Evolutionary conservation across 2,888 invertebrate species (phyloP).

Genomic region (Tenthredo distinguenda): DNA sequence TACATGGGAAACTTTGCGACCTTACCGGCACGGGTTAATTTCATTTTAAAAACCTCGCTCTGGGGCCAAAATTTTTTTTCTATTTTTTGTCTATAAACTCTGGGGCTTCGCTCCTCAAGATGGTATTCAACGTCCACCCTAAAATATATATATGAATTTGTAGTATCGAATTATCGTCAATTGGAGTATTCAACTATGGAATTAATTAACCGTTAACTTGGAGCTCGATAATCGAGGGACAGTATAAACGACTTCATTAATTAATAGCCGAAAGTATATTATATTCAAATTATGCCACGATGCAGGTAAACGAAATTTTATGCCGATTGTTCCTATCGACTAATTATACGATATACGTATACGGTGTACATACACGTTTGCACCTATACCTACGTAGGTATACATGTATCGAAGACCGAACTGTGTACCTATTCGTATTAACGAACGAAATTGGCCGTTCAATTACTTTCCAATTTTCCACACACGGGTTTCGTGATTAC

Average conservation of each 20-base stretch:
- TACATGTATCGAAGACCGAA: neutral
- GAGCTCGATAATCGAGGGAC: neutral
- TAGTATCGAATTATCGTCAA: no score
- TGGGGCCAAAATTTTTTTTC: no score
- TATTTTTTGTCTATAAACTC: no score
- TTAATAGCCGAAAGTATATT: neutral
- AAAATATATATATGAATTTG: no score
- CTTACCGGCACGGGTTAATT: no score
- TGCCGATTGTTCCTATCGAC: constrained; percentile 5
- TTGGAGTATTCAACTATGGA: neutral
- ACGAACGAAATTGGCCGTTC: constrained; percentile 27
- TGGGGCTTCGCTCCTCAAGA: no score
- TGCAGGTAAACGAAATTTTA: neutral
- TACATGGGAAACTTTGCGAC: no score
- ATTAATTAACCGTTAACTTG: neutral
- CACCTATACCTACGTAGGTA: neutral
- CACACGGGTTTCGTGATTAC: constrained; percentile 29
- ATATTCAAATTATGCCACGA: neutral
- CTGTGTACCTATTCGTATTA: neutral
- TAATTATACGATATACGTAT: neutral
- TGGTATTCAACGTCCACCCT: no score
- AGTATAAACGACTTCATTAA: constrained; percentile 16
- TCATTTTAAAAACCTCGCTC: no score
- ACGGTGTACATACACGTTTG: neutral
- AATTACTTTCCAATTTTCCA: constrained; percentile 47